Percentiles rank a stretch among this genome's conserved stretches.
phyloP scores from a whole-genome alignment of 2,888 invertebrate genomes.

The Dichetophora obliterata region DNA sequence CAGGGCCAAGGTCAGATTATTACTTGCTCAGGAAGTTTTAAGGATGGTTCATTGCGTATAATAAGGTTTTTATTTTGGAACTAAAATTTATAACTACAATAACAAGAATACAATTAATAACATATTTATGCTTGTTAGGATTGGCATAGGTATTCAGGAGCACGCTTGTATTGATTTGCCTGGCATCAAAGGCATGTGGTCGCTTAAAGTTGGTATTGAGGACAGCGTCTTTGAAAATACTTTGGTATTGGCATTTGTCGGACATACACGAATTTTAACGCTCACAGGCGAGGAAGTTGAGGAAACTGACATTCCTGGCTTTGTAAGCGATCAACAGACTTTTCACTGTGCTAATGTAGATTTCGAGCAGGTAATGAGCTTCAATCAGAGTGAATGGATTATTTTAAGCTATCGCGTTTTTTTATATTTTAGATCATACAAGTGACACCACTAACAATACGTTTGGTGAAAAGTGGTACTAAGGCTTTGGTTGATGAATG shows the following conservation, averaged over 20 bases:
- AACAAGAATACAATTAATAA: too few species aligned
- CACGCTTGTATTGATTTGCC: constrained; percentile 97
- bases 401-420: too few species aligned
- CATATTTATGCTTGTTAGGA: constrained; percentile 71
- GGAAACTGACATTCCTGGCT: constrained; percentile 94
- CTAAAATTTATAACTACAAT: too few species aligned
- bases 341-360: constrained; percentile 94
- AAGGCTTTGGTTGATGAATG: constrained; percentile 80
- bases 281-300: constrained; percentile 97
- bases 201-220: constrained; percentile 80
- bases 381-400: not conserved
- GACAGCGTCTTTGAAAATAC: constrained; percentile 83
- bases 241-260: constrained; percentile 95
- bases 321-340: constrained; percentile 92
- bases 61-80: constrained; percentile 72
- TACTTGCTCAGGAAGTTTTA: constrained; percentile 97
- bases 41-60: constrained; percentile 96
- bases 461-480: constrained; percentile 78
- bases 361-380: constrained; percentile 77
- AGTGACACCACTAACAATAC: constrained; percentile 80
- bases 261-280: constrained; percentile 91
- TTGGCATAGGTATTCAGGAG: constrained; percentile 99
- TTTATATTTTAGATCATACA: constrained; percentile 72
- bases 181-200: constrained; percentile 99
- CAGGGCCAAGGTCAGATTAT: constrained; percentile 98